These are phyloP conservation scores for Tetramorium simillimum DNA, from an alignment of 1,140 invertebrate species.

Conservation along the genomic window DNA sequence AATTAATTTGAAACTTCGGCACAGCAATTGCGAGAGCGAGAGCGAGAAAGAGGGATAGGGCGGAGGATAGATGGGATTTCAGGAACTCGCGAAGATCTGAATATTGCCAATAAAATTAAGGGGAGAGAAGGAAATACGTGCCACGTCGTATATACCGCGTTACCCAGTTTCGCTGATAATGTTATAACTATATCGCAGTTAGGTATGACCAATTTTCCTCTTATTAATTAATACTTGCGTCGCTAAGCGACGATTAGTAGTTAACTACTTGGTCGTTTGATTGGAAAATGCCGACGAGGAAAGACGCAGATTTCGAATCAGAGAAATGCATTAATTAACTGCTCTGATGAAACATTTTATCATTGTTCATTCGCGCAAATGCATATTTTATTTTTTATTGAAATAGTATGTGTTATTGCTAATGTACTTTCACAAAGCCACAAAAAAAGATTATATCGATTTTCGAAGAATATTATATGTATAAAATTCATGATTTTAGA, in stretches of 20 bases:
- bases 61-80: slow-evolving; percentile 38
- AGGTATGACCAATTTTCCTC: slow-evolving; percentile 28
- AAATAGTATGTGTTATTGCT: background rate
- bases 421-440: background rate
- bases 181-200: slow-evolving; percentile 37
- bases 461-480: background rate
- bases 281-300: background rate
- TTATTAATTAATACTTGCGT: background rate
- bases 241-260: slow-evolving; percentile 9
- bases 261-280: background rate
- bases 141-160: background rate
- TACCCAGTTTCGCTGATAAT: slow-evolving; percentile 43
- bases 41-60: slow-evolving; percentile 9
- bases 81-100: slow-evolving; percentile 52
- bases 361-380: background rate
- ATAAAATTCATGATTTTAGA: background rate
- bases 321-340: background rate
- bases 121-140: slow-evolving; percentile 44
- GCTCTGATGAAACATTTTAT: background rate
- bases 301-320: background rate
- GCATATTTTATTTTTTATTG: background rate
- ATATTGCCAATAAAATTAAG: slow-evolving; percentile 59
- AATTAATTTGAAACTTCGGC: slow-evolving; percentile 59
- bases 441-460: background rate
- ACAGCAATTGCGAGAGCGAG: slow-evolving; percentile 39